Conservation (phyloP, 2,888 invertebrate genomes). For the Pterobdella sp. region DNA sequence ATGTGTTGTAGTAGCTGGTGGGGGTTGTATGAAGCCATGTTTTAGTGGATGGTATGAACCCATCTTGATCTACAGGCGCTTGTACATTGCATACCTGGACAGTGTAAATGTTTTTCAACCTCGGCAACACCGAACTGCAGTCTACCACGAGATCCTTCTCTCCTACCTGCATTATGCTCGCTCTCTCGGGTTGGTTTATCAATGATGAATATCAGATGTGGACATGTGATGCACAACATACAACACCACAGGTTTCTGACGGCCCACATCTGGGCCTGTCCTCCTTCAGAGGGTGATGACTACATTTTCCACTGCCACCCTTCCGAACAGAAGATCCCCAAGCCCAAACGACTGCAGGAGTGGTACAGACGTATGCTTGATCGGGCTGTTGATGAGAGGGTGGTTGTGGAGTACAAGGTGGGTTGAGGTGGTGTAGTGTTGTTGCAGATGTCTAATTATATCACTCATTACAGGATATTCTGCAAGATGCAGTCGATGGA, state of each 20-base stretch:
- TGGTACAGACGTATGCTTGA: conserved; percentile 99
- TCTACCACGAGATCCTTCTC: conserved; percentile 95
- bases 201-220: not conserved
- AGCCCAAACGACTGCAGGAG: conserved; percentile 95
- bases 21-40: not conserved
- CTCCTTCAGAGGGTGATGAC: conserved; percentile 98
- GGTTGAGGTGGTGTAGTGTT: too few relatives aligned
- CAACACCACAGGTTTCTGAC: conserved; percentile 67
- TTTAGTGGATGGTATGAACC: not conserved
- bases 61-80: conserved; percentile 61
- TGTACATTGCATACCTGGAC: conserved; percentile 97
- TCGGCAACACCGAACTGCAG: conserved; percentile 87
- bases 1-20: too few relatives aligned
- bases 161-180: conserved; percentile 98
- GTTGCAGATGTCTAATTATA: too few relatives aligned
- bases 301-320: conserved; percentile 99
- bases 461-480: conserved; percentile 48
- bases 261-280: conserved; percentile 99
- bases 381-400: conserved; percentile 89
- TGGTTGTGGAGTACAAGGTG: conserved; percentile 93
- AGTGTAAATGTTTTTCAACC: conserved; percentile 99
- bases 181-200: conserved; percentile 66
- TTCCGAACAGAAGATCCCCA: conserved; percentile 96
- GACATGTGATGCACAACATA: not conserved
- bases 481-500: conserved; percentile 98